Base-by-base conservation (phyloP, 2,888 invertebrate species). In the Alsophila aescularia region DNA sequence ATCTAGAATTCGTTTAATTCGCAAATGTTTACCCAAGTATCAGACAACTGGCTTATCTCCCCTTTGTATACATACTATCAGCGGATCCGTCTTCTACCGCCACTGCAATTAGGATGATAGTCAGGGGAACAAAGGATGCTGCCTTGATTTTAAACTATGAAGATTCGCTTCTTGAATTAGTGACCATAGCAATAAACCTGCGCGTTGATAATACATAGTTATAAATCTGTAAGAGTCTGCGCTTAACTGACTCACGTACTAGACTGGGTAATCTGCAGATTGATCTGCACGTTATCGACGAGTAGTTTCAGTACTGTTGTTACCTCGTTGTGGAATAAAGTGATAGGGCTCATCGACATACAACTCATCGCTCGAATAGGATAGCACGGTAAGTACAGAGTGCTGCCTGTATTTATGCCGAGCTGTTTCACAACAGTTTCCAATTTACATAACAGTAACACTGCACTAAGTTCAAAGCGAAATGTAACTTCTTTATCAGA, bases 211-310 rank as follows among this genome's bases (percentile, higher is more conserved):
- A n/a, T n/a, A n/a, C n/a, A n/a, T n/a, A n/a, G n/a, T n/a, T n/a
- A n/a, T n/a, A n/a, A n/a, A n/a, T n/a, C n/a, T n/a, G n/a, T n/a
- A n/a, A n/a, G n/a, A n/a, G n/a, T n/a, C n/a, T n/a, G n/a, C n/a
- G n/a, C n/a, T n/a, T n/a, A n/a, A 36, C 18, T 36, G 18, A 5
- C 3, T 21, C 21, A 5, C 6, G 21, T n/a, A 18, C 10, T 13
- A 7, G 18, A 36, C n/a, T n/a, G 37, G 15, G 29, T 16, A 9
- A 37, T 37, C 37, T 27, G 37, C 37, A 31, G 29, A 47, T 36
- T 40, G 27, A 37, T 45, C 34, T 10, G 27, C 34, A 29, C 27
- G 27, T 47, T 36, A 47, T 40, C 24, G 27, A 15, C 0, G 14
- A n/a, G 27, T 27, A 27, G 21, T 21, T 21, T 5, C 21, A 5